Base-by-base conservation (phyloP, 2,888 invertebrate genomes). In the Melolontha melolontha region DNA sequence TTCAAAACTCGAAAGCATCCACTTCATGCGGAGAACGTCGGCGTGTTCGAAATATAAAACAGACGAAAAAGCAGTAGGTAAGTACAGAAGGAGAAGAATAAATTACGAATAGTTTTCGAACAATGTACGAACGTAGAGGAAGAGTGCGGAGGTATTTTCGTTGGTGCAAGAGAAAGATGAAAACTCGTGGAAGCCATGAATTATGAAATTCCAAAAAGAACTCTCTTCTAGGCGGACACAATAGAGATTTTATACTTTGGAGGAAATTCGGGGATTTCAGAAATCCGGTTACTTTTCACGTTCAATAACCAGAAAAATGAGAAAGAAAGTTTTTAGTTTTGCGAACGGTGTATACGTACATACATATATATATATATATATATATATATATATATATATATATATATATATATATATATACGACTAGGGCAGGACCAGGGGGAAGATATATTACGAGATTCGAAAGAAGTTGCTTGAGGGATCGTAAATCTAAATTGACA, bases 231-330 rank as follows among this genome's bases (percentile, higher is more conserved):
- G 22, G 52, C 70, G 70, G 70, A 73, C 75, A 76, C 76, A 77
- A 78, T 76, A 68, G 75, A 73, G 76, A 75, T 74, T 76, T 77
- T 74, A 73, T 75, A 74, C 72, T 73, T 72, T 68, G 70, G 69
- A 71, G 75, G 70, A 73, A 74, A 74, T 73, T 74, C 75, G 71
- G 74, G 74, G 76, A 77, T 77, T 76, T 75, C 68, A 70, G 70
- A 75, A 77, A 78, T 76, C 77, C 76, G 72, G 75, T 77, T 76
- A 76, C 74, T 75, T 75, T 78, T 76, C 76, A 69, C 73, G 75
- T 76, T 74, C 77, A 76, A 78, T 78, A 75, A 71, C 75, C 73
- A 76, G 76, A 77, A 77, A 77, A 77, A 74, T 72, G 74, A 70
- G 75, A 72, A 71, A 70, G 71, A 72, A 76, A 74, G 66, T 70